Base-by-base conservation (phyloP, 2,888 invertebrate genomes). In the Rhimphoctona megacephalus region DNA sequence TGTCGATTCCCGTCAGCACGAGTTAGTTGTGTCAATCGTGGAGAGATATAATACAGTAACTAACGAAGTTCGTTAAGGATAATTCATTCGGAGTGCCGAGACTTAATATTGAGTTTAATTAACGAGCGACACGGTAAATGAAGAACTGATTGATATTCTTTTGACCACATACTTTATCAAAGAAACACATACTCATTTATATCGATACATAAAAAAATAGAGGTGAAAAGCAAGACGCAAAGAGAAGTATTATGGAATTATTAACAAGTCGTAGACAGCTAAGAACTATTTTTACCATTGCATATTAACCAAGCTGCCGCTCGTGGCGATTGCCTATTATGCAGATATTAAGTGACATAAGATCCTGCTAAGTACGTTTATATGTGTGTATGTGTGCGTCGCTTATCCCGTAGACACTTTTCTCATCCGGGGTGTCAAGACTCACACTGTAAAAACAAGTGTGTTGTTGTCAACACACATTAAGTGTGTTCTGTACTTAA, bases 361-460 rank as follows among this genome's bases (percentile, higher is more conserved):
- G 72, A 80, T 85, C 80, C 80, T 85, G 80, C 61, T 46, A 67
- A 69, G 54, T 57, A 43, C 49, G 67, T 69, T 25, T 25, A 8
- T 25, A 22, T 25, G 14, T 25, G 61, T 61, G 17, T n/a, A n/a
- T 30, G 30, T 17, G 30, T 17, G 61, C 11, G 30, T 72, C 43
- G 57, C 30, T 69, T 52, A 43, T 46, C 61, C 70, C 76, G 61
- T 57, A 33, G 73, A 72, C 52, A 79, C 43, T 80, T 76, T 80
- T 64, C 84, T 84, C 80, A 85, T 85, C 80, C 84, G 80, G 84
- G 84, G 80, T 81, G 84, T 64, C 80, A 49, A 22, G 36, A 49
- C 14, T 22, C 57, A 17, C n/a, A n/a, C n/a, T n/a, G n/a, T n/a
- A n/a, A n/a, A n/a, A n/a, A n/a, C n/a, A n/a, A n/a, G n/a, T n/a